phyloP scores from a whole-genome alignment of 2,797 vertebrate genomes.

The Sitta carolinensis region DNA sequence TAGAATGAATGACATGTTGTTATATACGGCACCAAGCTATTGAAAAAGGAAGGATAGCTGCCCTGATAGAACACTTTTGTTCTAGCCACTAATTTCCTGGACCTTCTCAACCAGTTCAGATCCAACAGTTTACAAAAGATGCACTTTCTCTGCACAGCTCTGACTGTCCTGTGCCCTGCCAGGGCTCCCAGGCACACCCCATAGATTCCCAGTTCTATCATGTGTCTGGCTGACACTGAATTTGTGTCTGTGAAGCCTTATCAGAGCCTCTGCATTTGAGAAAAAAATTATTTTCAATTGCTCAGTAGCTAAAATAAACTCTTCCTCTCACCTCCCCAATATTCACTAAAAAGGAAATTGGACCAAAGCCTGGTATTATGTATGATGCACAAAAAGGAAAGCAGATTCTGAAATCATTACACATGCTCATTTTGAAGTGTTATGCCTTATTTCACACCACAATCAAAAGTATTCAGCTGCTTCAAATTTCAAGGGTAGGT shows the following conservation, averaged over 20 bases:
- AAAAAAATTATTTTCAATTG: not conserved
- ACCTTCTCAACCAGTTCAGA: not conserved
- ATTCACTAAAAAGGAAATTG: slow-evolving; percentile 41
- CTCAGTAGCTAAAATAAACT: slow-evolving; percentile 10
- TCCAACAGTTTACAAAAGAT: not conserved
- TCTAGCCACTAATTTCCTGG: not conserved
- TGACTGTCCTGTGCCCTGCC: fast-evolving
- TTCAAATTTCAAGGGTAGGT: not conserved
- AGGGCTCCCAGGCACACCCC: not conserved
- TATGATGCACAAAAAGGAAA: not conserved
- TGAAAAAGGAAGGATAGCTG: not conserved
- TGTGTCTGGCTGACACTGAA: not conserved
- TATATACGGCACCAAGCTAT: not conserved
- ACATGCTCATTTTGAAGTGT: not conserved
- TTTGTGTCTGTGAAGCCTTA: not conserved
- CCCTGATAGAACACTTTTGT: not conserved
- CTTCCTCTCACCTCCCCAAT: not conserved
- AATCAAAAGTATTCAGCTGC: not conserved
- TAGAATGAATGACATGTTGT: not conserved
- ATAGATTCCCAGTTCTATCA: not conserved
- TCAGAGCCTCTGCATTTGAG: not conserved
- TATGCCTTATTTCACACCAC: not conserved
- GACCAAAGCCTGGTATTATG: slow-evolving; percentile 6
- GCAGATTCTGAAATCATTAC: not conserved
- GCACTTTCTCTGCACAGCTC: not conserved